A percentile compares a stretch with the other conserved stretches of the same genome.
Evolutionary conservation across 2,113 vertebrate genomes (phyloP).

Genomic region (Rhinichthys klamathensis): DNA sequence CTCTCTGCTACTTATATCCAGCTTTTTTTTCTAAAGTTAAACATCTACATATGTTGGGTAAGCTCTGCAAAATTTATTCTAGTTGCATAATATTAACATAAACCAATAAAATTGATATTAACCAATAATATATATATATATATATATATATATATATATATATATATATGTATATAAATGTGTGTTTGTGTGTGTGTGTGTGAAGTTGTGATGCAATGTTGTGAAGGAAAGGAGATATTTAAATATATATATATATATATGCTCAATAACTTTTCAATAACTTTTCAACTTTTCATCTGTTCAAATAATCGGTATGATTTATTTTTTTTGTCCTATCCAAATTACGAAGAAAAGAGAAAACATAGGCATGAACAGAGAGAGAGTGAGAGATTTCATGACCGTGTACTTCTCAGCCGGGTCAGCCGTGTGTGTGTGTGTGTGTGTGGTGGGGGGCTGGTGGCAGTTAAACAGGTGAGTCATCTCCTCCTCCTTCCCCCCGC

Average conservation of each 20-base stretch:
- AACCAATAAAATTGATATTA: no score
- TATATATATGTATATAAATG: no score
- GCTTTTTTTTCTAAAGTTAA: neutral
- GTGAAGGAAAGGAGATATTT: no score
- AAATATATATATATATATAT: no score
- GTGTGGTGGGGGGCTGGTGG: neutral
- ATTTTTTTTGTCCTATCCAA: neutral
- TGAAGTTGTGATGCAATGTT: neutral
- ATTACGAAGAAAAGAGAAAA: constrained; percentile 8
- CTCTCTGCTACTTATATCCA: neutral
- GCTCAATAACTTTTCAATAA: no score
- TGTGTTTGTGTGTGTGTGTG: no score
- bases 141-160: no score
- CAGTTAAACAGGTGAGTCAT: constrained; percentile 48
- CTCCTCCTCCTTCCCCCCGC: neutral
- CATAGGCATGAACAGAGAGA: neutral
- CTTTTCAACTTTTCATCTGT: neutral
- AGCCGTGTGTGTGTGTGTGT: neutral
- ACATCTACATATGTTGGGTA: neutral
- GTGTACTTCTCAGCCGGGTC: constrained; percentile 3
- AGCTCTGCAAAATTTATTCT: neutral
- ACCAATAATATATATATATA: no score
- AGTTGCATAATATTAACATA: neutral
- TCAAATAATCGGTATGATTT: neutral
- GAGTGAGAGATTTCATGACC: neutral